Evolutionary conservation across 2,113 vertebrate genomes (phyloP), one percentile per base, ranked within the genome.

Genomic region (Nothobranchius furzeri): DNA sequence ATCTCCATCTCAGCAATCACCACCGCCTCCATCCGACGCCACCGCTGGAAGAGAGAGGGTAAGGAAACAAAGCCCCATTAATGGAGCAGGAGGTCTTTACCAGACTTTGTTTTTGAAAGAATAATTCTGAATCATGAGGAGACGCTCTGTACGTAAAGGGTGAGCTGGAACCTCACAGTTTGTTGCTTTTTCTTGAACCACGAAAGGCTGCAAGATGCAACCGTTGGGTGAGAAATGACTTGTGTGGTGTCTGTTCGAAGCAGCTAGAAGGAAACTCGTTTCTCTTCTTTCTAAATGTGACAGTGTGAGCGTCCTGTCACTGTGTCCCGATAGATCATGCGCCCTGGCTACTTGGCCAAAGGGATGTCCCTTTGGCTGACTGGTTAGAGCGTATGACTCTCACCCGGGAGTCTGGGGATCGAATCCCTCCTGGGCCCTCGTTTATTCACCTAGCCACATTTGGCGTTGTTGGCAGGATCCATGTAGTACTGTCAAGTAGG

Each of bases 1-100:
- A 96, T 99, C 88, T 99, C 96, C 85, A 95, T 95, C 78, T 95
- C 96, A 1, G 95, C 96, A 17, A 95, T 99, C 88, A 99, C 98
- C 64, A 98, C 97, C 4, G 98, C 98, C 69, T 99, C 98, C 30
- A 99, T 99, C 81, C 95, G 98, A 35, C 95, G 97, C 24, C 96
- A 98, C 83, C 95, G 97, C 83, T 99, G 97, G 98, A 98, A 95
- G 87, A 94, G 96, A 93, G 98, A 98, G 93, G 97, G 98, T 98
- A 90, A 92, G 87, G 40, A 42, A 4, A 6, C 1, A n/a, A 61
- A 52, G 43, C 15, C 42, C n/a, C 1, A 9, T 49, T 55, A 53
- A 51, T 12, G 40, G 46, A 67, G 46, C 46, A 52, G 37, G 58
- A 60, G n/a, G 54, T 25, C 54, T 30, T 56, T 45, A 36, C 9